Base-by-base conservation (phyloP, 2,888 invertebrate species). In the Stenurella melanura region DNA sequence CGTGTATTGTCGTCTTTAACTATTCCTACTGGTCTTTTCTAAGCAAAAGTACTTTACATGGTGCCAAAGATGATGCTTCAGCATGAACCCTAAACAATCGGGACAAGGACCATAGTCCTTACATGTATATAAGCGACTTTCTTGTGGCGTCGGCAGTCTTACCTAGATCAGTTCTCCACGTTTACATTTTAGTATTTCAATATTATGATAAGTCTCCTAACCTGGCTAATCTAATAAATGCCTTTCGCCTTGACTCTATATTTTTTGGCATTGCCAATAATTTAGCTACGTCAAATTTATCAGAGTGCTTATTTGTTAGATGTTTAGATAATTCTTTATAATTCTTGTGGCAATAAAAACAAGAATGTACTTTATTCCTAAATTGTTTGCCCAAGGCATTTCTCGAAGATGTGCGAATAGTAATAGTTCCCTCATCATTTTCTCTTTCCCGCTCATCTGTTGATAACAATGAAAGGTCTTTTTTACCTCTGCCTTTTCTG, bases 71-170 rank as follows among this genome's bases (percentile, higher is more conserved):
- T 30, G 61, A 21, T 57, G 54, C 38, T 75, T 54, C 5, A 56
- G 17, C 67, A 75, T 66, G 42, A 75, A 75, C n/a, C 72, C 71
- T 17, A 72, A 57, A 56, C 72, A 72, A 64, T 75, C 60, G 11
- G 75, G 75, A 68, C 75, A 72, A 9, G 75, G 72, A 2, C 75
- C 72, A 63, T 38, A 75, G 50, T 75, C 67, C 58, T 42, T 42
- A 15, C 15, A 12, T 15, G 9, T 42, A 26, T n/a, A n/a, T n/a
- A 26, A 26, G 21, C 21, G 21, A 26, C 21, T 42, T 42, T 42
- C 42, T 12, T 42, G 15, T 4, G 10, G 42, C 10, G 42, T 42
- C 1, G 42, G 42, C 1, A 42, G 4, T 42, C 42, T 42, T 10
- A 42, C 42, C 12, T 15, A 42, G 15, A 42, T 42, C 9, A 42